Conservation (phyloP, 2,888 invertebrate species). For the Ypsolopha sequella region DNA sequence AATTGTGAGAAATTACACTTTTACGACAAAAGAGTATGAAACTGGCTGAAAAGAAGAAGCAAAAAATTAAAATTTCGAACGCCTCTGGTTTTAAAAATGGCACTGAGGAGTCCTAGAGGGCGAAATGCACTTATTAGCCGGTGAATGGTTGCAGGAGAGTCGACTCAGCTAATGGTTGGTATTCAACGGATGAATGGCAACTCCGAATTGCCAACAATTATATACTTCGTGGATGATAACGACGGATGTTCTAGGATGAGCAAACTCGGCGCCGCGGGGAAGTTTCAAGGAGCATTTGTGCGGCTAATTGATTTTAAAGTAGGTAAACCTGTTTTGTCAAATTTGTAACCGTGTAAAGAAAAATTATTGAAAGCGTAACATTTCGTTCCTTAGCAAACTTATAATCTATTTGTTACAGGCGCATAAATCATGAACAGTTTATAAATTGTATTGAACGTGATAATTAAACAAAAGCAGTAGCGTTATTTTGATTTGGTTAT, state of each 20-base stretch:
- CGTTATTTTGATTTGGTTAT: too few species aligned
- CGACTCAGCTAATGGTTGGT: constrained; percentile 50
- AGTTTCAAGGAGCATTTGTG: background rate
- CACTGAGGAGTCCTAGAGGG: constrained; percentile 60
- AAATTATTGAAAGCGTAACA: too few species aligned
- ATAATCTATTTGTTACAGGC: too few species aligned
- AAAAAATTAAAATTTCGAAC: constrained; percentile 2
- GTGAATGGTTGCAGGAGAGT: constrained; percentile 25
- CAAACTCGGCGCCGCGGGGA: constrained; percentile 27
- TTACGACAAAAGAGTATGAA: background rate
- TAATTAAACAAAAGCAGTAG: too few species aligned
- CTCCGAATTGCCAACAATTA: constrained; percentile 68
- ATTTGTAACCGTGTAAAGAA: too few species aligned
- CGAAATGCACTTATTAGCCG: constrained; percentile 68
- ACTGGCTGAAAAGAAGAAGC: background rate
- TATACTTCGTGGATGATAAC: constrained; percentile 67
- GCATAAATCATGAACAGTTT: too few species aligned
- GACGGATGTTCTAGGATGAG: constrained; percentile 45
- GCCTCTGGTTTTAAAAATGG: constrained; percentile 41
- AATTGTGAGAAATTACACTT: constrained; percentile 38
- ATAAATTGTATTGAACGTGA: too few species aligned
- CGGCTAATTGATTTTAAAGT: too few species aligned
- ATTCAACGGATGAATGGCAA: constrained; percentile 64
- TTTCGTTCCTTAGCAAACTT: too few species aligned
- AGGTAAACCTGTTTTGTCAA: too few species aligned